These are phyloP conservation scores for Alectura lathami DNA, from an alignment of 2,113 vertebrate species.

Conservation along the genomic window DNA sequence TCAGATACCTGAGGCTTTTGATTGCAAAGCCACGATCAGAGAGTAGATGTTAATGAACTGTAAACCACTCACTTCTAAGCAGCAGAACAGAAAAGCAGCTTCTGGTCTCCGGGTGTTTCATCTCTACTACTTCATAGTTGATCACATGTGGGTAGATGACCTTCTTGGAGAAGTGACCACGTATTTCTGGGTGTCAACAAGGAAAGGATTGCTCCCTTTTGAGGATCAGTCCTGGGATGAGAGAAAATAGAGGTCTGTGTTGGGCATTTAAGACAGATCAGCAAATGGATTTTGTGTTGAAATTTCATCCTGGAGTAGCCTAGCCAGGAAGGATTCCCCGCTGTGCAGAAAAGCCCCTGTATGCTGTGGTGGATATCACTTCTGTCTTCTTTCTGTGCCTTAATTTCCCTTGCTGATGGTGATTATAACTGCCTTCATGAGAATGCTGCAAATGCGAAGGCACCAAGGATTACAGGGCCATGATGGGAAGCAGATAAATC, in stretches of 20 bases:
- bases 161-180: background rate
- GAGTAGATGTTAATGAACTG: background rate
- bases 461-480: background rate
- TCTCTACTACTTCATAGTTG: background rate
- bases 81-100: background rate
- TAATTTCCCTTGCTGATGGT: background rate
- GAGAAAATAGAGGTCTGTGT: background rate
- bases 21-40: background rate
- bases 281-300: background rate
- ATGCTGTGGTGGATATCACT: background rate
- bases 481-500: background rate
- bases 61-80: background rate
- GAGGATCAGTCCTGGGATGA: background rate
- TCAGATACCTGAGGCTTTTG: slow-evolving; percentile 5
- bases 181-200: background rate
- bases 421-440: background rate
- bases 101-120: background rate
- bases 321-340: background rate
- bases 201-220: background rate
- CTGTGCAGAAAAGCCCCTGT: background rate
- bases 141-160: background rate
- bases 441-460: background rate
- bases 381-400: background rate
- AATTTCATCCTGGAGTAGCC: background rate
- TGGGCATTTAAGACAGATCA: background rate